These are phyloP conservation scores for Hirtodrosophila histrioides DNA, from an alignment of 2,888 invertebrate genomes.

Conservation along the genomic window DNA sequence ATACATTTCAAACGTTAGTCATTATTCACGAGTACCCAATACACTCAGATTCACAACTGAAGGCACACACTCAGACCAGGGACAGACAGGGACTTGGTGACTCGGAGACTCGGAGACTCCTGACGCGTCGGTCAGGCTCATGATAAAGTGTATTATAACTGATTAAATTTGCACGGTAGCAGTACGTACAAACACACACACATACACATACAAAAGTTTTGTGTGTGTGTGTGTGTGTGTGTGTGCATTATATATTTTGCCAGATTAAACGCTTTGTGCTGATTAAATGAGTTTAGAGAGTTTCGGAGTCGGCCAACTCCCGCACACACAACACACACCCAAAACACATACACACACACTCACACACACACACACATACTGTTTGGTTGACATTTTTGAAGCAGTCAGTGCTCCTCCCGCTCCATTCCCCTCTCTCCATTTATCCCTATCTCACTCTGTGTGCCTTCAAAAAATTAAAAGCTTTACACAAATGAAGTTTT, in stretches of 20 bases:
- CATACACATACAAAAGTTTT: not conserved
- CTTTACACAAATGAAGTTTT: conserved; percentile 56
- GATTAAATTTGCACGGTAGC: conserved; percentile 56
- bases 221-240: conserved; percentile 2
- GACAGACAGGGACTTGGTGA: not conserved
- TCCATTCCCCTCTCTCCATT: not conserved
- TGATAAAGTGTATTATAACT: conserved; percentile 54
- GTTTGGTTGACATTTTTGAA: conserved; percentile 57
- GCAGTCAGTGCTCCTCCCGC: not conserved
- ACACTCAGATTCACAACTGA: conserved; percentile 4
- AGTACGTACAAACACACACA: conserved; percentile 8
- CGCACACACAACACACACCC: conserved; percentile 16
- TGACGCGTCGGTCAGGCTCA: conserved; percentile 29
- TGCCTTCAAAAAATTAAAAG: conserved; percentile 57
- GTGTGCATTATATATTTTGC: conserved; percentile 46
- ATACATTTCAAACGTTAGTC: conserved; percentile 37
- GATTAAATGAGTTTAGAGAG: conserved; percentile 72
- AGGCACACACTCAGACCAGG: not conserved
- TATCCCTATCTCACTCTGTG: conserved; percentile 1
- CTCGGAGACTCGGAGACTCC: not conserved
- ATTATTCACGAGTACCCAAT: conserved; percentile 36
- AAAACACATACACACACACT: conserved; percentile 2
- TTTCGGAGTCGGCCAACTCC: conserved; percentile 42
- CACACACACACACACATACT: conserved; percentile 1
- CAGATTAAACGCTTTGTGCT: conserved; percentile 73